These are phyloP conservation scores for Nycteola revayana DNA, from an alignment of 2,888 invertebrate genomes.

Conservation along the genomic window DNA sequence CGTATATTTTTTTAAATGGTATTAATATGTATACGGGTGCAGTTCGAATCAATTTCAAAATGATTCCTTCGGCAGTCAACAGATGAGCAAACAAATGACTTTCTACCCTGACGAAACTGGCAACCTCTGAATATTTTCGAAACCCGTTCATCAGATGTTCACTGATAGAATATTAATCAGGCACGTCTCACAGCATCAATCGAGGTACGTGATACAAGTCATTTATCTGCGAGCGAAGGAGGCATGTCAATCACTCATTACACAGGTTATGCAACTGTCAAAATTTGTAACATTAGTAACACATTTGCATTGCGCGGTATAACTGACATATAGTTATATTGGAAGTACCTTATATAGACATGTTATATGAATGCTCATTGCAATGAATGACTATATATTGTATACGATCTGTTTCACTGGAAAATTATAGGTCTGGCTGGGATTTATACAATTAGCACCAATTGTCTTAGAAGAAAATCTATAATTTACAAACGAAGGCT, in stretches of 20 bases:
- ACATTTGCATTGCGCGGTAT: constrained; percentile 7
- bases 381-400: constrained; percentile 16
- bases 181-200: background rate
- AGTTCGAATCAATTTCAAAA: too few species aligned
- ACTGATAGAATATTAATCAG: constrained; percentile 9
- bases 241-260: constrained; percentile 1
- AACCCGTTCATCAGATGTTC: constrained; percentile 2
- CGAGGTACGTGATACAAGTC: background rate
- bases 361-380: constrained; percentile 16
- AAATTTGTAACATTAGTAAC: constrained; percentile 15
- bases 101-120: background rate
- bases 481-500: too few species aligned
- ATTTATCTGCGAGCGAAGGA: constrained; percentile 4
- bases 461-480: too few species aligned
- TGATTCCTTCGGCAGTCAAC: too few species aligned
- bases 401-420: constrained; percentile 17
- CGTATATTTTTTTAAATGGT: too few species aligned
- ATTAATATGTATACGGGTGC: too few species aligned
- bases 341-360: too few species aligned
- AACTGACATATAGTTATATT: too few species aligned
- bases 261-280: constrained; percentile 15
- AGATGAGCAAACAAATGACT: constrained; percentile 2
- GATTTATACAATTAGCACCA: constrained; percentile 14
- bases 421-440: constrained; percentile 13
- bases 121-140: constrained; percentile 2